phyloP scores from a whole-genome alignment of 1,140 invertebrate species.

The Microplitis demolitor region DNA sequence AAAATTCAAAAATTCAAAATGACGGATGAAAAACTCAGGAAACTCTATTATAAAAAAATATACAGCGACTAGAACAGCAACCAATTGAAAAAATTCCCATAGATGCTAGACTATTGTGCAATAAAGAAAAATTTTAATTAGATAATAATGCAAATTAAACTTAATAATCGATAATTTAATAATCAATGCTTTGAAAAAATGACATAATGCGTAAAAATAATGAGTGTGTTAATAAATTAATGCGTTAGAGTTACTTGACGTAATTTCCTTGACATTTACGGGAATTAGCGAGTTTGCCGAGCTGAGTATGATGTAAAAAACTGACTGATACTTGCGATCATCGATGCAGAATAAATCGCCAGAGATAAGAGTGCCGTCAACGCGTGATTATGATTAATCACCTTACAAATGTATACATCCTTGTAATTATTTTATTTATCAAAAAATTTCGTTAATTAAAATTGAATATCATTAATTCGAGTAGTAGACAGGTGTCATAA shows the following conservation, averaged over 20 bases:
- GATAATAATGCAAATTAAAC: no score
- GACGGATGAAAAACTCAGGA: no score
- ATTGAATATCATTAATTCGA: not conserved
- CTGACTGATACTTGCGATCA: not conserved
- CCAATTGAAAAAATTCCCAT: no score
- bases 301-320: not conserved
- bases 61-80: no score
- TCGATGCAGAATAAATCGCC: constrained; percentile 7
- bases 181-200: not conserved
- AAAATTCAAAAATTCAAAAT: no score
- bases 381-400: constrained; percentile 18
- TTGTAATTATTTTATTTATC: not conserved
- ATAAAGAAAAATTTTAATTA: not conserved
- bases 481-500: no score
- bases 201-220: not conserved
- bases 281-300: constrained; percentile 1
- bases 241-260: not conserved
- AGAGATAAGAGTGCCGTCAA: not conserved
- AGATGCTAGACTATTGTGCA: not conserved
- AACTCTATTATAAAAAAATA: no score
- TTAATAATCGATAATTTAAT: no score
- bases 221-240: not conserved
- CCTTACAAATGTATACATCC: not conserved
- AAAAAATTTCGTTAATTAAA: not conserved
- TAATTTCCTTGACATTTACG: constrained; percentile 24